Evolutionary conservation across 2,888 invertebrate species (phyloP), one percentile per base, ranked within the genome.

Genomic region (Branchinecta sandiegonensis): DNA sequence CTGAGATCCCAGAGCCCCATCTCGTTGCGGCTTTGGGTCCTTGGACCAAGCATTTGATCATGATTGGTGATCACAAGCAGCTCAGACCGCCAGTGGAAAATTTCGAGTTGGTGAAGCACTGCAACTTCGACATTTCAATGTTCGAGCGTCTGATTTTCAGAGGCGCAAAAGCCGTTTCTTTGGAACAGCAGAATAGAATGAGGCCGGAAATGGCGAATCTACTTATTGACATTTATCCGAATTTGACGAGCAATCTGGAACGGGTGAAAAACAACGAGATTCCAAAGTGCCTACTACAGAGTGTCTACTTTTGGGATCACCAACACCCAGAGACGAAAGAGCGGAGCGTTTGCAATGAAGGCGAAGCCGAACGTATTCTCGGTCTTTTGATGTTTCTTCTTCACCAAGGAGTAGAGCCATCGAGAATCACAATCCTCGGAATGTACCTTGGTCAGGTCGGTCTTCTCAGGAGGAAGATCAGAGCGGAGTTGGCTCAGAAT

Each of bases 81-180:
- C 75, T 83, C 47, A 75, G 80, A 66, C 83, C 83, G 12, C 79
- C 74, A 67, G 76, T 81, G 14, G 77, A 79, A 6, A 80, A 80
- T 2, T 78, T 78, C 72, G 74, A 77, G 64, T 74, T 83, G 47
- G 80, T 48, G 9, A 77, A 73, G 68, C 73, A 77, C 23, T 82
- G 77, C 72, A 76, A 79, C 14, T 73, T 83, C 70, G 79, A 81
- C 64, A 73, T 81, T 23, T 82, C 82, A 1, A 75, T 83, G 65
- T 83, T 83, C 74, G 83, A 83, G 73, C 73, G 82, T 66, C 75
- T 82, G 76, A 75, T 82, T 11, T 77, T 77, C n/a, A 81, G 81
- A 71, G 76, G 76, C 0, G 72, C 80, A 46, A 74, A 76, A 14
- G 79, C 74, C 72, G 74, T 79, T 23, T 76, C 76, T 17, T 76